Percentiles rank a stretch among this genome's conserved stretches.
These are phyloP conservation scores for Agrypnia vestita DNA, from an alignment of 1,140 invertebrate species.

Conservation along the genomic window DNA sequence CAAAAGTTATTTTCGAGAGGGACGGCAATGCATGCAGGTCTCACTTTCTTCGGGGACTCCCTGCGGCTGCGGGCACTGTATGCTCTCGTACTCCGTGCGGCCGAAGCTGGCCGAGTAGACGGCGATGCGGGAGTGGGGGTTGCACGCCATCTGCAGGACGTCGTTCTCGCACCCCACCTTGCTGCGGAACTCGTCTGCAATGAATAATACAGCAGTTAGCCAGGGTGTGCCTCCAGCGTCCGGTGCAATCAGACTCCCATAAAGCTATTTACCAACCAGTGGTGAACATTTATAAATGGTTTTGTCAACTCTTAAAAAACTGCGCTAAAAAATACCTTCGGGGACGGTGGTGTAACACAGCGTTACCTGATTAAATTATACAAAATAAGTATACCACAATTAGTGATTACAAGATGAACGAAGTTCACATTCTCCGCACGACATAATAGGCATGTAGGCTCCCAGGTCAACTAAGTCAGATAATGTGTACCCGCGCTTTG, in stretches of 20 bases:
- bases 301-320: no score
- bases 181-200: conserved; percentile 90
- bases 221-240: conserved; percentile 49
- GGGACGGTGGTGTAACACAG: no score
- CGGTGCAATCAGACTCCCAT: neutral
- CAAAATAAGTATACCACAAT: no score
- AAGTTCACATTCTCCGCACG: no score
- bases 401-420: no score
- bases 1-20: no score
- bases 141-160: conserved; percentile 85
- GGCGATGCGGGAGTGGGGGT: conserved; percentile 87
- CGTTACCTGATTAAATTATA: no score
- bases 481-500: no score
- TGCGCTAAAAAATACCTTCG: neutral
- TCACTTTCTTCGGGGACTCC: conserved; percentile 92
- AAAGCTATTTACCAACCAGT: neutral
- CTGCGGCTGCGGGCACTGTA: conserved; percentile 89
- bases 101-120: conserved; percentile 94
- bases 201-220: neutral
- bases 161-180: conserved; percentile 94
- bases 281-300: neutral
- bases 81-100: conserved; percentile 88
- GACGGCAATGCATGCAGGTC: conserved; percentile 63
- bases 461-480: no score
- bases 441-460: no score